Evolutionary conservation across 2,797 vertebrate genomes (phyloP).

Genomic region (Sciaenops ocellatus): DNA sequence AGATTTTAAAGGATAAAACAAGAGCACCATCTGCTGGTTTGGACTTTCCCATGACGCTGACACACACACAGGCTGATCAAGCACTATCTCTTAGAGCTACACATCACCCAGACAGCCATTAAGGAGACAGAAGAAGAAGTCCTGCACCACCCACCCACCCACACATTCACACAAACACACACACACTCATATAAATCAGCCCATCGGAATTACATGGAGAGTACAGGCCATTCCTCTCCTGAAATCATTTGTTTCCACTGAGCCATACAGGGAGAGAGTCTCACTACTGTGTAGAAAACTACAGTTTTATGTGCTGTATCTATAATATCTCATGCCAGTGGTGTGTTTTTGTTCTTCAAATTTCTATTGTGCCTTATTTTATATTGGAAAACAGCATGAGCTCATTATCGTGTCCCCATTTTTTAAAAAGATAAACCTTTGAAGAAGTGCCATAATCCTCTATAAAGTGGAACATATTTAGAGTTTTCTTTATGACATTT

Average conservation of each 20-base stretch:
- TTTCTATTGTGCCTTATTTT: not conserved
- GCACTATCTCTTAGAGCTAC: conserved; percentile 36
- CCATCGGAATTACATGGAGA: conserved; percentile 10
- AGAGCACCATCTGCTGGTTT: conserved; percentile 84
- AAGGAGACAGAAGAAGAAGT: conserved; percentile 16
- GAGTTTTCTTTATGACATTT: conserved; percentile 23
- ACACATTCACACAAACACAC: not conserved
- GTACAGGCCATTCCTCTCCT: conserved; percentile 19
- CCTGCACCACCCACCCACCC: conserved; percentile 17
- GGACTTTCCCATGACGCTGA: not conserved
- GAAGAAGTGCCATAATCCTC: not conserved
- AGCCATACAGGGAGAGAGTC: not conserved
- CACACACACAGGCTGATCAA: conserved; percentile 27
- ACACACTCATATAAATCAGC: conserved; percentile 23
- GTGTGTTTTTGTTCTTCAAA: conserved; percentile 9
- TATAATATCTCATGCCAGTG: not conserved
- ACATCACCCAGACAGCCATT: conserved; percentile 53
- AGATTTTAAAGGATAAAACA: conserved; percentile 75
- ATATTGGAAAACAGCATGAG: not conserved
- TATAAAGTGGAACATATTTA: conserved; percentile 13
- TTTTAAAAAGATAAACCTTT: not conserved
- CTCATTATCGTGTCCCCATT: not conserved
- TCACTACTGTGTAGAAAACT: conserved; percentile 13
- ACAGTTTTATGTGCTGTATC: not conserved
- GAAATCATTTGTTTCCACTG: conserved; percentile 31